phyloP scores from a whole-genome alignment of 2,797 vertebrate genomes.

The Danio jaintianensis region DNA sequence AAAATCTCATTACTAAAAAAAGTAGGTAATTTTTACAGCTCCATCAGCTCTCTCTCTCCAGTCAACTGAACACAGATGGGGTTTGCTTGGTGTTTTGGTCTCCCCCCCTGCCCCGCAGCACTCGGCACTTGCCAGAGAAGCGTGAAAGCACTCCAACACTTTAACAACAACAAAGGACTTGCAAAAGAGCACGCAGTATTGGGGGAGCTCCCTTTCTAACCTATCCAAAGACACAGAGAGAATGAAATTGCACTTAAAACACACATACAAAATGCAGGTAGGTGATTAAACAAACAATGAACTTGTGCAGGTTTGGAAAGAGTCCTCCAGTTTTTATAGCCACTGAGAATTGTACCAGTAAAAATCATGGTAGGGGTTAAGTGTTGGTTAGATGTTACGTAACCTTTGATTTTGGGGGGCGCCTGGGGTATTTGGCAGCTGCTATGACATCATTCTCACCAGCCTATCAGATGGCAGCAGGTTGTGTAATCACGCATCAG shows the following conservation, averaged over 20 bases:
- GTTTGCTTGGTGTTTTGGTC: constrained; percentile 42
- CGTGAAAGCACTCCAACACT: constrained; percentile 67
- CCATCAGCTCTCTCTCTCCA: constrained; percentile 59
- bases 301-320: constrained; percentile 1
- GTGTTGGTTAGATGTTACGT: constrained; percentile 25
- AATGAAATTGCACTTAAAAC: background rate
- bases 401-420: background rate
- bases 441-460: constrained; percentile 49
- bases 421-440: constrained; percentile 31
- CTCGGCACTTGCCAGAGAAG: constrained; percentile 68
- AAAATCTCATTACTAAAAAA: constrained; percentile 35
- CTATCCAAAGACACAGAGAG: constrained; percentile 41
- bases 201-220: constrained; percentile 23
- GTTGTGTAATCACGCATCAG: constrained; percentile 47
- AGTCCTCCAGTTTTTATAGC: background rate
- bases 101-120: constrained; percentile 62
- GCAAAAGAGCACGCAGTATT: constrained; percentile 59
- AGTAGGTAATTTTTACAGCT: constrained; percentile 23
- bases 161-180: constrained; percentile 79
- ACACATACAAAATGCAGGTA: constrained; percentile 12
- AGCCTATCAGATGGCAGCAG: constrained; percentile 41
- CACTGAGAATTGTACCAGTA: background rate
- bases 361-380: constrained; percentile 8
- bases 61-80: constrained; percentile 60
- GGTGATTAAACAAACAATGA: constrained; percentile 23